Base-by-base conservation (phyloP, 2,888 invertebrate species). In the Strigamia maritima region DNA sequence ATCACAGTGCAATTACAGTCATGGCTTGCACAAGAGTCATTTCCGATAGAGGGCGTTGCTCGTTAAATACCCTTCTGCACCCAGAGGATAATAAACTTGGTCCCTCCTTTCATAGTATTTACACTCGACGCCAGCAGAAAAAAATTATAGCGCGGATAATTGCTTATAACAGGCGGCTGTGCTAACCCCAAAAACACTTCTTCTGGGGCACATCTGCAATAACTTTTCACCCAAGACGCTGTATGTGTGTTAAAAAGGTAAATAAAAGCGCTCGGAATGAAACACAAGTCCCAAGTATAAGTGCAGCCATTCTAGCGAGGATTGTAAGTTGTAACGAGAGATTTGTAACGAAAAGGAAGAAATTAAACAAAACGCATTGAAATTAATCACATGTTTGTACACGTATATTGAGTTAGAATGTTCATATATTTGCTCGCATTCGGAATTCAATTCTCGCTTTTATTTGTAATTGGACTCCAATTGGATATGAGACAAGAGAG, bases 1-100 rank as follows among this genome's bases (percentile, higher is more conserved):
- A 70, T 70, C 70, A 70, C 70, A 70, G 26, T 70, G 70, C 70
- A 70, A 70, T 70, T 70, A 70, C 70, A 70, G 70, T 70, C 70
- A 70, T 70, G 70, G 70, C 70, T 70, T 70, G 70, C 70, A n/a
- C 70, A 70, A 70, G 70, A 70, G 70, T 28, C 70, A 70, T 70
- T 70, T 70, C 70, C 70, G 70, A 70, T 70, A 70, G 70, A 70
- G 70, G 70, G 70, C 70, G 70, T 70, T 70, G 70, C 70, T 70
- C 70, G 70, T 70, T 70, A 70, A 70, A 70, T 70, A 70, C 70
- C 28, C 70, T 28, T n/a, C 70, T 70, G 70, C 28, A 70, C 70
- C 70, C 70, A 26, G 70, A 3, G 70, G 70, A 70, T 28, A 70
- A 70, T 70, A 70, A 70, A 70, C 70, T 70, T 19, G 54, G 19